A percentile compares a stretch with the other conserved stretches of the same genome.
Evolutionary conservation across 2,113 vertebrate genomes (phyloP).

Genomic region (Chloroceryle aenea): DNA sequence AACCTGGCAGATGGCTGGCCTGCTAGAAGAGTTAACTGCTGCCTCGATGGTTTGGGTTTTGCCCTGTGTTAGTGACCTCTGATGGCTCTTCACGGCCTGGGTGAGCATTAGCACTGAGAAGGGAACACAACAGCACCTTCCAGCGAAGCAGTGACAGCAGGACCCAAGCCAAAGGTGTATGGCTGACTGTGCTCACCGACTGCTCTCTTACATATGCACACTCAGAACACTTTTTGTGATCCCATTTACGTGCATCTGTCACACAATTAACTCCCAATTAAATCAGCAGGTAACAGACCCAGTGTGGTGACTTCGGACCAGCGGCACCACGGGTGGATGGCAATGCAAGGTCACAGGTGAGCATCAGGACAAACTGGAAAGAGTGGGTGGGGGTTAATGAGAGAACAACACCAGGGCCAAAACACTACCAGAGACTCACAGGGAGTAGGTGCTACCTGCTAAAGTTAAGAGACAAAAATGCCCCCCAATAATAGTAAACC

Average conservation of each 20-base stretch:
- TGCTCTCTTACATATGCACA: accelerated
- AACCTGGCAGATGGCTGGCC: not conserved
- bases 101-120: not conserved
- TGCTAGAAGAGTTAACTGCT: not conserved
- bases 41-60: not conserved
- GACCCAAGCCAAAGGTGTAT: not conserved
- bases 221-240: not conserved
- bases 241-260: not conserved
- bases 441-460: not conserved
- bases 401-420: not conserved
- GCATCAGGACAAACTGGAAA: not conserved
- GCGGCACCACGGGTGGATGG: not conserved
- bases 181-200: not conserved
- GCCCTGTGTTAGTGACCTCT: not conserved
- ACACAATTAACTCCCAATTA: not conserved
- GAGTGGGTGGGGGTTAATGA: not conserved
- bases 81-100: not conserved
- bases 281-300: not conserved
- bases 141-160: not conserved
- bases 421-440: not conserved
- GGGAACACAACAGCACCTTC: not conserved
- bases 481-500: not conserved
- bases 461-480: not conserved
- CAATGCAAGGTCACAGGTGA: not conserved
- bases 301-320: not conserved